Evolutionary conservation across 2,888 invertebrate species (phyloP).

Genomic region (Leptopterna dolabrata): DNA sequence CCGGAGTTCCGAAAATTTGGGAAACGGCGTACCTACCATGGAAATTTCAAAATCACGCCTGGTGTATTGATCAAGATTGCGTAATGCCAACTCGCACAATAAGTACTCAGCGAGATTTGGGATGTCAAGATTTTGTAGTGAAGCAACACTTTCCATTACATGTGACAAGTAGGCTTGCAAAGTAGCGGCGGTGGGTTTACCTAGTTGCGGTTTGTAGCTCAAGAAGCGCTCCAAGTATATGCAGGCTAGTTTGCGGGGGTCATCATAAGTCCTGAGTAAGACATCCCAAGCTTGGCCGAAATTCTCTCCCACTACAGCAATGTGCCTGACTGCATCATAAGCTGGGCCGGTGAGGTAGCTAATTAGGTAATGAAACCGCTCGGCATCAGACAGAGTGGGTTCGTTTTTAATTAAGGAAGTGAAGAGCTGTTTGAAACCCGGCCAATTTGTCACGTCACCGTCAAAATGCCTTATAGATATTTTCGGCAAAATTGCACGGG

Average conservation of each 20-base stretch:
- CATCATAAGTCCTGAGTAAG: neutral
- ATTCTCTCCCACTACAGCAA: neutral
- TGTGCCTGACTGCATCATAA: slow-evolving; percentile 1
- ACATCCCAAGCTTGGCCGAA: slow-evolving; percentile 9
- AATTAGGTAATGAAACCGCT: slow-evolving; percentile 15
- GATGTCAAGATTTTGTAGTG: neutral
- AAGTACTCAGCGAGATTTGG: neutral
- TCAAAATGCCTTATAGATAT: neutral
- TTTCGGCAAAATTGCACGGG: neutral
- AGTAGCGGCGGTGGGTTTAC: neutral
- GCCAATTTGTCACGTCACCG: slow-evolving; percentile 12
- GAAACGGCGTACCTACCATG: neutral
- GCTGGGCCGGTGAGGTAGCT: slow-evolving; percentile 4
- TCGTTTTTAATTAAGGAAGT: slow-evolving; percentile 14
- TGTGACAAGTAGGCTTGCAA: neutral
- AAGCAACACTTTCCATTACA: neutral
- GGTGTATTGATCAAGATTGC: neutral
- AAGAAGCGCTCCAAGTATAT: neutral
- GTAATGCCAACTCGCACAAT: neutral
- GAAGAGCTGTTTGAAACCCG: neutral
- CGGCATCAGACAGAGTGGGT: neutral
- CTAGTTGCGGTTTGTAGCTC: neutral
- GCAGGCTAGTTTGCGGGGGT: neutral
- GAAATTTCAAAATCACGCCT: neutral
- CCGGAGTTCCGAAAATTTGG: neutral